Percentiles rank a stretch among this genome's conserved stretches.
Conservation (phyloP, 2,797 vertebrate species). For the Paedocypris micromegethes region DNA sequence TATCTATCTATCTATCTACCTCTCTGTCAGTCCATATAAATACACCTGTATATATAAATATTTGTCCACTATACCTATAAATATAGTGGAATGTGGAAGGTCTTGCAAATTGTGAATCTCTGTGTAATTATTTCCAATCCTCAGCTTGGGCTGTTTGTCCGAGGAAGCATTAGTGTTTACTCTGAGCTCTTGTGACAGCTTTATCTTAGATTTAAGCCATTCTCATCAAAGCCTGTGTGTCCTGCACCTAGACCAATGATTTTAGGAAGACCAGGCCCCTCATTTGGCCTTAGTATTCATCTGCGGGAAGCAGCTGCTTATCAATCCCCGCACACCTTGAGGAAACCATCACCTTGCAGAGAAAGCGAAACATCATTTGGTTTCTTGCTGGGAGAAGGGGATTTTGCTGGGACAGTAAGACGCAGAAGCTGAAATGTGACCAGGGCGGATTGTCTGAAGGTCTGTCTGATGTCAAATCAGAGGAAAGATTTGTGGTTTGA, state of each 20-base stretch:
- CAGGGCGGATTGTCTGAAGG: conserved; percentile 40
- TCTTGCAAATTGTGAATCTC: conserved; percentile 51
- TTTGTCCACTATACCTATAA: conserved; percentile 16
- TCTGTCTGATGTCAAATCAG: conserved; percentile 37
- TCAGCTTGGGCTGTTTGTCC: conserved; percentile 43
- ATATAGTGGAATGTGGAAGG: conserved; percentile 48
- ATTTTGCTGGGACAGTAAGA: conserved; percentile 28
- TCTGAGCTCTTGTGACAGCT: conserved; percentile 43
- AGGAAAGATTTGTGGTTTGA: conserved; percentile 28
- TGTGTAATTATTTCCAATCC: conserved; percentile 68
- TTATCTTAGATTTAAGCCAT: conserved; percentile 58
- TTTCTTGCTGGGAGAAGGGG: conserved; percentile 32
- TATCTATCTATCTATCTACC: too few species aligned
- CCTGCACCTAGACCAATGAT: conserved; percentile 43
- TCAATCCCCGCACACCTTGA: conserved; percentile 33
- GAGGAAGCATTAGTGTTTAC: conserved; percentile 53
- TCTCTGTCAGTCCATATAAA: too few species aligned
- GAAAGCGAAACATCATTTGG: conserved; percentile 33
- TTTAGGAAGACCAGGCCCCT: conserved; percentile 31
- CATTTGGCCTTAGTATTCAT: conserved; percentile 39
- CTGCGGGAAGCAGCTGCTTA: conserved; percentile 38
- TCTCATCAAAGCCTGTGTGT: conserved; percentile 49
- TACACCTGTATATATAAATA: too few species aligned
- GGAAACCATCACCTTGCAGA: conserved; percentile 1
- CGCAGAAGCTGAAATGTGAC: conserved; percentile 28